phyloP scores from a whole-genome alignment of 2,888 invertebrate species.

The Nephrotoma guestfalica region DNA sequence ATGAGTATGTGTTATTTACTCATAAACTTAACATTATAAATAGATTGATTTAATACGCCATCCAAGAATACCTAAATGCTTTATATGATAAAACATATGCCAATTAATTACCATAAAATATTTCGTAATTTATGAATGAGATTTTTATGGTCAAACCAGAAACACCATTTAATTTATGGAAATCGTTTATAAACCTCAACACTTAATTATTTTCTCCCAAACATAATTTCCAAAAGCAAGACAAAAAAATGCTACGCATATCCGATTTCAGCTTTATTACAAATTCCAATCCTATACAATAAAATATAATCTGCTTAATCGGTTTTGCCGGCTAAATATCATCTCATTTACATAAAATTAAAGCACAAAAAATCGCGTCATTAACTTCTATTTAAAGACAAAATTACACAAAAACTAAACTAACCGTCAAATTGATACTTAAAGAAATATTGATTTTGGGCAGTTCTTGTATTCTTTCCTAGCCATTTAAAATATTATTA shows the following conservation, averaged over 20 bases:
- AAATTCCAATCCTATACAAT: neutral
- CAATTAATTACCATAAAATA: neutral
- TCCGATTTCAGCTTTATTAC: neutral
- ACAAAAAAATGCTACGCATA: neutral
- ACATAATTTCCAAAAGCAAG: neutral
- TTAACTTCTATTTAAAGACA: neutral
- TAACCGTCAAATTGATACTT: neutral
- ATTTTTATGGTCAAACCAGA: neutral
- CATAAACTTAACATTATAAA: no score
- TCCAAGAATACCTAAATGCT: no score
- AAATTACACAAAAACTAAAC: neutral
- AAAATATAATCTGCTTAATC: neutral
- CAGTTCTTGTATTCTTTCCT: neutral
- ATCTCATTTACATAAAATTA: neutral
- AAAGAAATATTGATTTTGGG: neutral
- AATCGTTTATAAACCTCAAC: neutral
- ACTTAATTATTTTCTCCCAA: neutral
- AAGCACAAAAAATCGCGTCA: neutral
- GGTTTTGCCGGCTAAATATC: neutral
- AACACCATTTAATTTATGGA: neutral
- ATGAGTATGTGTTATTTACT: no score
- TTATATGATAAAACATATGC: no score
- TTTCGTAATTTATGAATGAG: neutral
- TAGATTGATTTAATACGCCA: no score
- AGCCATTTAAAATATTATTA: neutral